Conservation (phyloP, 2,113 vertebrate species). For the Otis tarda region DNA sequence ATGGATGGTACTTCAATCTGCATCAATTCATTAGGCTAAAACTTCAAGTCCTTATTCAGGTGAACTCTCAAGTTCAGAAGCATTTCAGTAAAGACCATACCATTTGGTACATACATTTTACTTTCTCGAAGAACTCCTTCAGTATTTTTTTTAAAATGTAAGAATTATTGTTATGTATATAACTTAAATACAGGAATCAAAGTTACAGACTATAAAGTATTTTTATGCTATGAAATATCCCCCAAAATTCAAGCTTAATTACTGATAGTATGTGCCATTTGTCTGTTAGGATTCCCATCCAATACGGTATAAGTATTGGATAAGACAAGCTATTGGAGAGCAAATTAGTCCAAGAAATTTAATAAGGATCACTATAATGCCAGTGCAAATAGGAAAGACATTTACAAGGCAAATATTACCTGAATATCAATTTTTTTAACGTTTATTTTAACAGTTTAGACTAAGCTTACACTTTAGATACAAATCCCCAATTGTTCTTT, state of each 20-base stretch:
- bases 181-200: neutral
- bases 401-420: slow-evolving; percentile 25
- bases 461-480: neutral
- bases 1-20: neutral
- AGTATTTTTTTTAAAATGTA: neutral
- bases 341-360: neutral
- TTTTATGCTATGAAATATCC: neutral
- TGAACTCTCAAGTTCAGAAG: neutral
- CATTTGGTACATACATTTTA: neutral
- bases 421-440: neutral
- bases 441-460: slow-evolving; percentile 22
- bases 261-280: neutral
- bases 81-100: neutral
- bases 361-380: neutral
- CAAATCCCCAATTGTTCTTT: neutral
- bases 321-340: neutral
- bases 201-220: neutral
- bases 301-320: neutral
- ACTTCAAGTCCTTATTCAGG: neutral
- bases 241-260: neutral
- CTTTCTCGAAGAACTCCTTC: neutral
- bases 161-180: neutral
- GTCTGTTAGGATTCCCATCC: neutral
- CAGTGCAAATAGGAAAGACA: slow-evolving; percentile 13
- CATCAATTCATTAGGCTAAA: neutral